These are phyloP conservation scores for Leptobrachium leishanense DNA, from an alignment of 2,113 vertebrate species.

Conservation along the genomic window DNA sequence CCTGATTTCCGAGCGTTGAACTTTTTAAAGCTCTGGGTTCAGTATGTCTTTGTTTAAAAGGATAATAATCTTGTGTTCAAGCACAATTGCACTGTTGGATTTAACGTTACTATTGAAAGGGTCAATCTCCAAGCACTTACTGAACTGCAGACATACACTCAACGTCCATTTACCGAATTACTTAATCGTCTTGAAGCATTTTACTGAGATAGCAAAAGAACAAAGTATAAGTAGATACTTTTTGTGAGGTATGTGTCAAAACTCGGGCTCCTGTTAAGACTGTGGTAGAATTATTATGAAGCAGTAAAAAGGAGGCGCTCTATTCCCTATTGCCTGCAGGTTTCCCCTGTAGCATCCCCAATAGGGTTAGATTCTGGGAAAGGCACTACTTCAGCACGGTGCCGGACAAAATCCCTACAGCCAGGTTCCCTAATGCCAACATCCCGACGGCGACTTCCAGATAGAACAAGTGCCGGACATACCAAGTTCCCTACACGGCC, in stretches of 20 bases:
- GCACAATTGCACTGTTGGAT: not conserved
- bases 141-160: not conserved
- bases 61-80: conserved; percentile 1
- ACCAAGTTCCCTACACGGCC: too few species aligned
- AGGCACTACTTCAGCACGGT: too few species aligned
- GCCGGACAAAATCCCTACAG: too few species aligned
- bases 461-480: too few species aligned
- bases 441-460: too few species aligned
- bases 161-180: not conserved
- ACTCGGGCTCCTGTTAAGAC: not conserved
- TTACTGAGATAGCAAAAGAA: not conserved
- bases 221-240: too few species aligned
- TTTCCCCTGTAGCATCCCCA: too few species aligned
- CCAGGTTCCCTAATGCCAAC: too few species aligned
- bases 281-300: not conserved
- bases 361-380: too few species aligned
- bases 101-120: not conserved
- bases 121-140: not conserved
- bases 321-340: too few species aligned
- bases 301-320: not conserved
- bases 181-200: not conserved
- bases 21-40: not conserved
- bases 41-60: not conserved
- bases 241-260: too few species aligned
- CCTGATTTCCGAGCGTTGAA: not conserved